Evolutionary conservation across 1,140 invertebrate species (phyloP).

Genomic region (Dreissena rostriformis): DNA sequence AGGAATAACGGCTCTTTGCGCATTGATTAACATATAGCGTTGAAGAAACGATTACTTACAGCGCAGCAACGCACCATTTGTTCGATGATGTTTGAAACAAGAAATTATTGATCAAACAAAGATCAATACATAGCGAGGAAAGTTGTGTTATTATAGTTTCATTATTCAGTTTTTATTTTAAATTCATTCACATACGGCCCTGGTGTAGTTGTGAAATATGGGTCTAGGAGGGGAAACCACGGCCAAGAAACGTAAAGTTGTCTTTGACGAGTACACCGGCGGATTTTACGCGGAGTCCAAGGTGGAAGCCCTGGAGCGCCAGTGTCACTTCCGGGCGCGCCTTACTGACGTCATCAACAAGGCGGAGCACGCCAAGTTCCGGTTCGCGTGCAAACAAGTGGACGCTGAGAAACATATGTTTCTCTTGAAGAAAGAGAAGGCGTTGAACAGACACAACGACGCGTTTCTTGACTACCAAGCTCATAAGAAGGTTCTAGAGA

Average conservation of each 20-base stretch:
- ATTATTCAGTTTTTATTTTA: no score
- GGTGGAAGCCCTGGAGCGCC: slow-evolving; percentile 48
- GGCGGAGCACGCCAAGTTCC: slow-evolving; percentile 49
- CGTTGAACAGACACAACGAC: slow-evolving; percentile 33
- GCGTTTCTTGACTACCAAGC: slow-evolving; percentile 47
- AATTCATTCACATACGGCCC: no score
- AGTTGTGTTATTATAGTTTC: no score
- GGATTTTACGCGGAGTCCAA: slow-evolving; percentile 53
- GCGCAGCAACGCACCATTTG: no score
- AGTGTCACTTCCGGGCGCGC: slow-evolving; percentile 29
- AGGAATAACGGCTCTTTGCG: no score
- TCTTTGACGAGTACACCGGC: slow-evolving; percentile 54
- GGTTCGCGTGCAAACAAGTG: slow-evolving; percentile 44
- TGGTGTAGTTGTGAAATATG: slow-evolving; percentile 6
- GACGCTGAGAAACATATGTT: slow-evolving; percentile 49
- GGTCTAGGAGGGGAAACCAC: slow-evolving; percentile 32
- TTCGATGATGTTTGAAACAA: no score
- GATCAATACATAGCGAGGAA: no score
- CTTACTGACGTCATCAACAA: slow-evolving; percentile 56
- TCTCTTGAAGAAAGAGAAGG: slow-evolving; percentile 46
- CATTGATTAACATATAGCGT: no score
- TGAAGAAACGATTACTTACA: no score
- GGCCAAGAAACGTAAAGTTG: slow-evolving; percentile 48
- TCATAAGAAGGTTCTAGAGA: slow-evolving; percentile 45
- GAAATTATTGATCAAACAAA: no score